Evolutionary conservation across 2,797 vertebrate genomes (phyloP).

Genomic region (Leptatherina wallacei): DNA sequence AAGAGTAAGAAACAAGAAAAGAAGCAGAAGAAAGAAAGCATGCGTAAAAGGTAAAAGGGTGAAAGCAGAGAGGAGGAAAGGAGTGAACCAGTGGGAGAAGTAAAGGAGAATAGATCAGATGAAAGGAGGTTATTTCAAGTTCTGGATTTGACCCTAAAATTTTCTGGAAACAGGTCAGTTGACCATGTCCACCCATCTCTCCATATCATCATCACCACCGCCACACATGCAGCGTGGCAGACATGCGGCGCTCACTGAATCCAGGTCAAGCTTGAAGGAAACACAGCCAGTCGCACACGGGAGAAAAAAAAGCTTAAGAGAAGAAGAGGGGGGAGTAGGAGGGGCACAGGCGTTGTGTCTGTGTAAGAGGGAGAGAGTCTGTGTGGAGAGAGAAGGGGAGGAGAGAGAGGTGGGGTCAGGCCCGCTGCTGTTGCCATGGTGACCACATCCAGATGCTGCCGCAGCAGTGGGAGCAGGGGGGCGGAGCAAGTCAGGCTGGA

Average conservation of each 20-base stretch:
- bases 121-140: conserved; percentile 14
- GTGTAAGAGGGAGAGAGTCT: conserved; percentile 34
- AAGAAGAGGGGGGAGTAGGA: conserved; percentile 46
- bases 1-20: not conserved
- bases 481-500: conserved; percentile 61
- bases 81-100: not conserved
- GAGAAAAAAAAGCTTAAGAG: conserved; percentile 53
- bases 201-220: conserved; percentile 47
- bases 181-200: conserved; percentile 45
- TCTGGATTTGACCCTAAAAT: conserved; percentile 26
- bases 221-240: conserved; percentile 56
- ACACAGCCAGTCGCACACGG: conserved; percentile 53
- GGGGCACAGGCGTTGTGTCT: conserved; percentile 48
- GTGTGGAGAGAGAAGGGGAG: conserved; percentile 24
- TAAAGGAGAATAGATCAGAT: not conserved
- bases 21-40: not conserved
- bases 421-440: conserved; percentile 78
- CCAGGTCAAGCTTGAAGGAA: conserved; percentile 81
- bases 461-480: conserved; percentile 71
- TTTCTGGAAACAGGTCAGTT: conserved; percentile 64
- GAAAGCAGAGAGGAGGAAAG: not conserved
- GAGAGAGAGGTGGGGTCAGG: conserved; percentile 68
- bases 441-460: conserved; percentile 82
- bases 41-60: not conserved
- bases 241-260: conserved; percentile 57